Evolutionary conservation across 2,113 vertebrate species (phyloP).

Genomic region (Lamprologus sp.): DNA sequence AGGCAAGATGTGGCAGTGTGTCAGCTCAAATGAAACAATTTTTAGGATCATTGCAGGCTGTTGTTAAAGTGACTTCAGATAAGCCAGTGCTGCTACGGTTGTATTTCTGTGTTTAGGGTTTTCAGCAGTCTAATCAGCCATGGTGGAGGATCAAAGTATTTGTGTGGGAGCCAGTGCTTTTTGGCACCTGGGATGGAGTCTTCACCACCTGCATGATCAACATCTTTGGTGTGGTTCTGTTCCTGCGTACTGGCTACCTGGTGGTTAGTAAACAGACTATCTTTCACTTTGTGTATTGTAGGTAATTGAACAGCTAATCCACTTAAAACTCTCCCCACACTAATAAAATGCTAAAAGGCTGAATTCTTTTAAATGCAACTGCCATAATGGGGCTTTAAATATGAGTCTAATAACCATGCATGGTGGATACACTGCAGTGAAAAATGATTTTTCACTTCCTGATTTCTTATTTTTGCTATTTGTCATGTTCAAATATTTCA

Average conservation of each 20-base stretch:
- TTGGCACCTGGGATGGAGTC: conserved; percentile 96
- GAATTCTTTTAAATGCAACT: neutral
- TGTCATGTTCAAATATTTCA: neutral
- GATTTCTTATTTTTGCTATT: neutral
- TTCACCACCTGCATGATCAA: conserved; percentile 99
- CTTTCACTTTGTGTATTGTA: neutral
- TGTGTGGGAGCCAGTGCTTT: conserved; percentile 92
- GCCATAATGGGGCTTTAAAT: neutral
- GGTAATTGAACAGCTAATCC: neutral
- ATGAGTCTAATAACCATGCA: neutral
- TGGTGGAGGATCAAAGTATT: conserved; percentile 97
- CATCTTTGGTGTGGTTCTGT: conserved; percentile 96
- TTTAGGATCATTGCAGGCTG: neutral
- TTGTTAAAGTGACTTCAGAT: neutral
- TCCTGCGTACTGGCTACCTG: conserved; percentile 91
- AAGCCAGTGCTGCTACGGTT: neutral
- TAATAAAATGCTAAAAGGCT: neutral
- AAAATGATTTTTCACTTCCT: neutral
- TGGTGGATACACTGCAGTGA: neutral
- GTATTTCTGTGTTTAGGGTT: conserved; percentile 59
- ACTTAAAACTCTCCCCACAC: neutral
- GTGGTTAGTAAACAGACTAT: conserved; percentile 75
- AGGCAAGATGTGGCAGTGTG: conserved; percentile 68
- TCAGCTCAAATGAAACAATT: neutral
- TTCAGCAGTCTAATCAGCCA: conserved; percentile 75